Base-by-base conservation (phyloP, 2,797 vertebrate genomes). In the Acanthis flammea region DNA sequence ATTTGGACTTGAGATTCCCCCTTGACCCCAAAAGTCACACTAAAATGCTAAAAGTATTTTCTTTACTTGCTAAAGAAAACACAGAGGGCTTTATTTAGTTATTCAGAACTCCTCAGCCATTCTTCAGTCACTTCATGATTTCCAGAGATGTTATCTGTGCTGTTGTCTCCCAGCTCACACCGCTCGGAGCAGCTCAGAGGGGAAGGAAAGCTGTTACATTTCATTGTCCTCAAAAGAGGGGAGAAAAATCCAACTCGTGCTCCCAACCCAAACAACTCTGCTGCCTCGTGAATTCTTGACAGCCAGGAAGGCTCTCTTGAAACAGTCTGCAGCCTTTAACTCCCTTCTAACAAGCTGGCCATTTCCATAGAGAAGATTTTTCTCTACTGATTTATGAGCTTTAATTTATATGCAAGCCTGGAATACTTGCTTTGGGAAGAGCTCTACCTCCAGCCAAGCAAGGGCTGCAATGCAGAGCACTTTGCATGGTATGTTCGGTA, bases 1-100 rank as follows among this genome's bases (percentile, higher is more conserved):
- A 86, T 96, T 98, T 97, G 98, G 97, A 98, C 74, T 94, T 57
- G 5, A 97, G 93, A 85, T 86, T 97, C 94, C 93, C 94, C 94
- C 82, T 92, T 97, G 95, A 97, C 95, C 97, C 97, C 95, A 86
- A 33, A 98, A 97, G 95, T 97, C 95, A 96, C 95, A 93, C 96
- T 97, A 97, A 97, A 97, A 97, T 30, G 90, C 95, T 97, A 94
- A 93, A 97, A 97, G 97, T 98, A 95, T 98, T 98, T 98, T 98
- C 96, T 98, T 98, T 97, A 95, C 96, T 97, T 94, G 94, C 92
- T 94, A 97, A 97, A 97, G 95, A 97, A 97, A 98, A 97, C 96
- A 98, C 94, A 93, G 95, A 89, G 78, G 83, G 77, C 94, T 97
- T 97, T 94, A 96, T 94, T 96, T 95, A 95, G 96, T 95, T 96